phyloP scores from a whole-genome alignment of 2,113 vertebrate genomes.

The Nicator chloris region DNA sequence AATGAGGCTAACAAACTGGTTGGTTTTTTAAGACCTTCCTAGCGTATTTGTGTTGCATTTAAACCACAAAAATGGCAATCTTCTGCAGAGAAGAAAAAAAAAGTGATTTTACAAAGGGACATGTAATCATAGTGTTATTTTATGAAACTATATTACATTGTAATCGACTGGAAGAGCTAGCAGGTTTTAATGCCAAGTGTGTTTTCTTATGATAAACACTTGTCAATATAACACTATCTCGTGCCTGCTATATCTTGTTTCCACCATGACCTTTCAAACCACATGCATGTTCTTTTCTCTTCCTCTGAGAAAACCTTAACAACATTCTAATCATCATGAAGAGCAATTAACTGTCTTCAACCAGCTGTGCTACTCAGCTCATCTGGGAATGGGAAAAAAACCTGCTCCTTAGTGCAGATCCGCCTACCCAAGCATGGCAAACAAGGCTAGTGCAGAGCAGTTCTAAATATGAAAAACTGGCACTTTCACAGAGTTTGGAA shows the following conservation, averaged over 20 bases:
- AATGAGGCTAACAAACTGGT: background rate
- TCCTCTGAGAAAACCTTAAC: conserved; percentile 45
- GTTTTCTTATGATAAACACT: conserved; percentile 41
- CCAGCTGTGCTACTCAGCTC: conserved; percentile 50
- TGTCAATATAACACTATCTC: conserved; percentile 13
- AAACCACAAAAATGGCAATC: background rate
- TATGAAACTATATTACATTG: background rate
- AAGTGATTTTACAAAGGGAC: background rate
- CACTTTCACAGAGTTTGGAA: background rate
- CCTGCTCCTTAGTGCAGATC: background rate
- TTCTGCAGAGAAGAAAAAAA: background rate
- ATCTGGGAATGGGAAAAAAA: conserved; percentile 28
- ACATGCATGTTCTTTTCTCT: conserved; percentile 15
- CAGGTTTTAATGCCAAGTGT: background rate
- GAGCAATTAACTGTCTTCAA: conserved; percentile 62
- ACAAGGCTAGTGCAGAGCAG: background rate
- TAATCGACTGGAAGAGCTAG: background rate
- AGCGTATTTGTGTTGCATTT: background rate
- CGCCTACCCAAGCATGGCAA: background rate
- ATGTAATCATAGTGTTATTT: background rate
- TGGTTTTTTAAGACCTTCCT: background rate
- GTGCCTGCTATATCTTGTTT: conserved; percentile 35
- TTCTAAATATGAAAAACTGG: background rate
- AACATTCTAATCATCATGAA: conserved; percentile 50
- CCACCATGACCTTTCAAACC: conserved; percentile 56